Evolutionary conservation across 64 coral and sea anemone genomes (phyloP).

Genomic region (Montipora sp.): DNA sequence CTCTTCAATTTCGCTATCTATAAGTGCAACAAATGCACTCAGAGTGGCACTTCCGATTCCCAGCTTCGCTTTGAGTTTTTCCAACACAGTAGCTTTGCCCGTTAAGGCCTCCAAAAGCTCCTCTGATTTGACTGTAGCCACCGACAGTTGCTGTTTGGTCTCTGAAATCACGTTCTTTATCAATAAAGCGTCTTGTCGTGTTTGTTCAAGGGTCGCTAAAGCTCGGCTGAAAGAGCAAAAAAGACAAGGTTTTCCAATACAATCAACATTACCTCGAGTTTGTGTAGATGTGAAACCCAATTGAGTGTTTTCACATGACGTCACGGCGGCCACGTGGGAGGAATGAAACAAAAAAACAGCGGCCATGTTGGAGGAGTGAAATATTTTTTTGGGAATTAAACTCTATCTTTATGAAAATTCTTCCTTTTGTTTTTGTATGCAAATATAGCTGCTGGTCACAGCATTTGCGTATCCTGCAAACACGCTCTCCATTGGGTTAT

Average conservation of each 20-base stretch:
- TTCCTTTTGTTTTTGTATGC: too few relatives aligned
- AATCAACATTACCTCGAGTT: neutral
- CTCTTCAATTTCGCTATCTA: conserved; percentile 95
- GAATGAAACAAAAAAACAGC: too few relatives aligned
- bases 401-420: too few relatives aligned
- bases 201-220: conserved; percentile 80
- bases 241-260: neutral
- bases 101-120: conserved; percentile 81
- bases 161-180: conserved; percentile 85
- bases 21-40: conserved; percentile 87
- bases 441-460: too few relatives aligned
- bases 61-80: conserved; percentile 97
- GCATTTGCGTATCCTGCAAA: too few relatives aligned
- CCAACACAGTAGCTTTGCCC: conserved; percentile 80
- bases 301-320: too few relatives aligned
- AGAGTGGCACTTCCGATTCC: conserved; percentile 91
- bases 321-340: too few relatives aligned
- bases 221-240: conserved; percentile 58
- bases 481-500: too few relatives aligned
- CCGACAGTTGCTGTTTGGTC: conserved; percentile 79
- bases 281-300: too few relatives aligned
- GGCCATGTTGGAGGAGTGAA: too few relatives aligned
- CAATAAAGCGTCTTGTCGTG: conserved; percentile 85
- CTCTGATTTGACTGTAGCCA: conserved; percentile 77
- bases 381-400: too few relatives aligned